Base-by-base conservation (phyloP, 2,888 invertebrate species). In the Himalopsyche tibetana region DNA sequence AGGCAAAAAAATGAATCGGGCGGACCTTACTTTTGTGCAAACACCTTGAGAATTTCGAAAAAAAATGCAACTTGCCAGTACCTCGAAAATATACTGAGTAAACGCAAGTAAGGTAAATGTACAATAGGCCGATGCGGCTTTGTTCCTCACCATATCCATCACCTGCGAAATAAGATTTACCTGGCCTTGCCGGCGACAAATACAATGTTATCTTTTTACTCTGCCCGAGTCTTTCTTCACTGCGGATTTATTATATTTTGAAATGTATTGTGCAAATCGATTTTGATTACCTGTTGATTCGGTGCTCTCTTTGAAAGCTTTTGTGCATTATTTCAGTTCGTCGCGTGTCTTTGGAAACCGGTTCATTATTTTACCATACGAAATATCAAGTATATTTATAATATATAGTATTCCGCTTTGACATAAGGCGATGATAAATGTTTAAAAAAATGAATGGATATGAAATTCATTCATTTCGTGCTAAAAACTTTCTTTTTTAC, bases 21-120 rank as follows among this genome's bases (percentile, higher is more conserved):
- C 84, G 87, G 85, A 88, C 88, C 88, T 88, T 87, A 87, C 86
- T 83, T 88, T 88, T 88, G 87, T 88, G 88, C 88, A 87, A 88
- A 85, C 86, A 83, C 87, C 86, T 86, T 85, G 87, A 83, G 83
- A 84, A 84, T 87, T 19, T 38, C 42, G 74, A 12, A 82, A 82
- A n/a, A 85, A 82, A 82, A 82, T 69, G 83, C 87, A 84, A 85
- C 87, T 82, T 82, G 83, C 84, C 56, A 45, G 80, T 82, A 55
- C 55, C 15, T 45, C 55, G 28, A 36, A 55, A 51, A 42, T 55
- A 81, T 42, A 81, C 55, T 28, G 28, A 55, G 55, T 40, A 80
- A 83, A 51, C 83, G 86, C 83, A 86, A 86, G 84, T 86, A 82
- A 81, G 86, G 86, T 84, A 55, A 51, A 81, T 69, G 11, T 45